Evolutionary conservation across 2,113 vertebrate species (phyloP).

Genomic region (Rhea americana): DNA sequence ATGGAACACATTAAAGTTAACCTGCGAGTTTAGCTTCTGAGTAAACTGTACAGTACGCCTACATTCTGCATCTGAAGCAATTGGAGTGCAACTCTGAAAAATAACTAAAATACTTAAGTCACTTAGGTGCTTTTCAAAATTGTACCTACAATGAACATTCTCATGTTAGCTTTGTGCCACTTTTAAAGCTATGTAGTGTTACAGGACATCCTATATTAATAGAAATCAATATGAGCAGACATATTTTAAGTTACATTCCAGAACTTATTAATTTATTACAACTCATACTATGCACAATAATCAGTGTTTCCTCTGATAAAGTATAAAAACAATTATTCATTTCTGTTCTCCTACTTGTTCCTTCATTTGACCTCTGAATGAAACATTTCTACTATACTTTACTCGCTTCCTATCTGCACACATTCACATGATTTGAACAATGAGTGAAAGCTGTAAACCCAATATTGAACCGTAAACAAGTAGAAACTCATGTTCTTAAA

Average conservation of each 20-base stretch:
- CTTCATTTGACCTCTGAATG: constrained; percentile 47
- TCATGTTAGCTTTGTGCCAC: constrained; percentile 6
- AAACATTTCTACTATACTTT: constrained; percentile 16
- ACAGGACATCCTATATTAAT: constrained; percentile 7
- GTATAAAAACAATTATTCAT: not conserved
- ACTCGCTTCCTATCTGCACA: not conserved
- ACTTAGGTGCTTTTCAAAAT: constrained; percentile 43
- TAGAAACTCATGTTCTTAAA: constrained; percentile 33
- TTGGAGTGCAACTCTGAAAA: not conserved
- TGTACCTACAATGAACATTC: constrained; percentile 3
- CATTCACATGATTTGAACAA: constrained; percentile 45
- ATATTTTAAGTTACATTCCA: constrained; percentile 62
- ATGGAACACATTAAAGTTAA: constrained; percentile 1
- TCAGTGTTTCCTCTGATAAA: constrained; percentile 48
- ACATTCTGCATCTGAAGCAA: not conserved
- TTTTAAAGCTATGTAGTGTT: constrained; percentile 54
- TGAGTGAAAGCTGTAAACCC: constrained; percentile 54
- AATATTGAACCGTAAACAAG: constrained; percentile 40
- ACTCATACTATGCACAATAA: constrained; percentile 48
- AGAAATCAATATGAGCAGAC: constrained; percentile 48
- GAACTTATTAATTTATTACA: constrained; percentile 56
- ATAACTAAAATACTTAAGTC: constrained; percentile 35
- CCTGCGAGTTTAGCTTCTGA: not conserved
- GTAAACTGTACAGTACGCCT: not conserved
- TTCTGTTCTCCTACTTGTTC: constrained; percentile 12